Evolutionary conservation across 1,140 invertebrate species (phyloP).

Genomic region (Chymomyza costata): DNA sequence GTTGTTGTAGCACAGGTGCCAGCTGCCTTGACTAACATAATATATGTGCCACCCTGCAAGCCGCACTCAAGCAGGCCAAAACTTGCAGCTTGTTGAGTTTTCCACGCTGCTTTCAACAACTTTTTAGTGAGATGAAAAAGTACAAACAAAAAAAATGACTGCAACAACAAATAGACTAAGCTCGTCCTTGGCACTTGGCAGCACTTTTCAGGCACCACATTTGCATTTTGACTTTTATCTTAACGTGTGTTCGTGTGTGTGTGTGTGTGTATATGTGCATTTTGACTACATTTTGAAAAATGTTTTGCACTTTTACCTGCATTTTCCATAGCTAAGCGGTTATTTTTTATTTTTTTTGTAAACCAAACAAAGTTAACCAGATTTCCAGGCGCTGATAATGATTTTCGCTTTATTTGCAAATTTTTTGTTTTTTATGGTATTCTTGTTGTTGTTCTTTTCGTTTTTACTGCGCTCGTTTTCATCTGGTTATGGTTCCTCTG

Average conservation of each 20-base stretch:
- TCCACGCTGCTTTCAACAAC: slow-evolving; percentile 48
- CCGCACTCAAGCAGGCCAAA: background rate
- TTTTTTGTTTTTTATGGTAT: slow-evolving; percentile 16
- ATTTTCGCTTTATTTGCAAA: slow-evolving; percentile 64
- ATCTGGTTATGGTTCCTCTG: background rate
- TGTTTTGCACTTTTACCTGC: slow-evolving; percentile 40
- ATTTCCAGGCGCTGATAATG: slow-evolving; percentile 64
- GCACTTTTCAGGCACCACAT: slow-evolving; percentile 40
- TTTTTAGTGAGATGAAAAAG: too few relatives aligned
- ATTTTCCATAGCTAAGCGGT: slow-evolving; percentile 9
- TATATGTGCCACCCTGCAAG: slow-evolving; percentile 35
- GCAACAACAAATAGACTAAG: too few relatives aligned
- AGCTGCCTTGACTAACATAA: slow-evolving; percentile 59
- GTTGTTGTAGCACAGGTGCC: slow-evolving; percentile 35
- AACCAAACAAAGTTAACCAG: slow-evolving; percentile 61
- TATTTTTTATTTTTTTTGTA: background rate
- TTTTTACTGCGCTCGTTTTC: too few relatives aligned
- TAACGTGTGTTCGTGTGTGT: background rate
- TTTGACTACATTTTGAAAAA: slow-evolving; percentile 64
- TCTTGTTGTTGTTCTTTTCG: slow-evolving; percentile 10
- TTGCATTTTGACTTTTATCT: slow-evolving; percentile 38
- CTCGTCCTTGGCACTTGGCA: slow-evolving; percentile 30
- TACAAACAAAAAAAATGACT: too few relatives aligned
- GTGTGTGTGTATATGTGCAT: slow-evolving; percentile 15
- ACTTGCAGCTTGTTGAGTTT: slow-evolving; percentile 9